These are phyloP conservation scores for Chironomus striatipennis DNA, from an alignment of 1,140 invertebrate species.

Conservation along the genomic window DNA sequence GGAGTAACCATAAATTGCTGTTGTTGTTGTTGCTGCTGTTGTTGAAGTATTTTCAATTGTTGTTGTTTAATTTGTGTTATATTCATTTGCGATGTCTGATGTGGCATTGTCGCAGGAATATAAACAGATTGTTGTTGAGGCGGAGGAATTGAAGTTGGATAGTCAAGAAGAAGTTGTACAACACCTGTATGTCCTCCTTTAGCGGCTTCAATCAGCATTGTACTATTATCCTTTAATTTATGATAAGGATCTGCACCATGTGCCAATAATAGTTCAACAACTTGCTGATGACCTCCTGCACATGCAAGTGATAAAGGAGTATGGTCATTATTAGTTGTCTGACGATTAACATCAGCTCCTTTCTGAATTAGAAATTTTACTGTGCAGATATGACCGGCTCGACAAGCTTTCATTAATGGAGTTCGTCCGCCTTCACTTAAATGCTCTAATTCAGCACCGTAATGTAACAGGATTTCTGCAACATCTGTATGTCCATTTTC, in stretches of 20 bases:
- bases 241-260: constrained; percentile 91
- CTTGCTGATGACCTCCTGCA: constrained; percentile 85
- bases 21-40: constrained; percentile 29
- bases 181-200: constrained; percentile 94
- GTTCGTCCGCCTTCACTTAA: constrained; percentile 91
- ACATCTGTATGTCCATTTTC: constrained; percentile 95
- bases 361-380: constrained; percentile 93
- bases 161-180: constrained; percentile 90
- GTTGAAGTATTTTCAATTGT: constrained; percentile 29
- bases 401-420: constrained; percentile 97
- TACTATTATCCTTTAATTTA: constrained; percentile 96
- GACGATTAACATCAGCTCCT: constrained; percentile 86
- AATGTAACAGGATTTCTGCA: constrained; percentile 76
- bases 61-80: constrained; percentile 26
- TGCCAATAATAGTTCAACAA: constrained; percentile 83
- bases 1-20: constrained; percentile 32
- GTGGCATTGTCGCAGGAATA: constrained; percentile 37
- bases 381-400: constrained; percentile 96
- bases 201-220: constrained; percentile 96
- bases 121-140: constrained; percentile 32
- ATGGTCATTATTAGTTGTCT: constrained; percentile 97
- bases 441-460: constrained; percentile 88
- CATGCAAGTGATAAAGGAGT: constrained; percentile 96
- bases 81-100: constrained; percentile 34
- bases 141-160: constrained; percentile 67